Evolutionary conservation across 2,888 invertebrate species (phyloP), one percentile per base, ranked within the genome.

Genomic region (Myathropa florea): DNA sequence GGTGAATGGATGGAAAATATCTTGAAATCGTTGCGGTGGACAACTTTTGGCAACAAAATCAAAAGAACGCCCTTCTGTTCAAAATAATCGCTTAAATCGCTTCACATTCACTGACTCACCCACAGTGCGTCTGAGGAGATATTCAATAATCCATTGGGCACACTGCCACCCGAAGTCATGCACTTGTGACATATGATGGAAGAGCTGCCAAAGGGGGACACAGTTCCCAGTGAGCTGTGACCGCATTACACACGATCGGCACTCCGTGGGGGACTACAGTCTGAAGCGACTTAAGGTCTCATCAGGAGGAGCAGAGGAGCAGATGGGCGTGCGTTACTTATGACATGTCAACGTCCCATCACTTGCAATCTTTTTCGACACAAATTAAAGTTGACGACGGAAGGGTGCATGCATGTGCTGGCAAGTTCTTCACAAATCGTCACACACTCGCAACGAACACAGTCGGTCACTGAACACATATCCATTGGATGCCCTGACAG

Each of bases 401-500:
- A 14, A 14, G 14, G n/a, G 18, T 6, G 1, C 18, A 2, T 46
- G 7, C 7, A 46, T 39, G n/a, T 39, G 39, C 2, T 33, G 33
- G 33, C 33, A 33, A 33, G 9, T 33, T 0, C 1, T 14, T 14
- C 36, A 39, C 14, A 33, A 1, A 9, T 33, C 33, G 9, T 14
- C 55, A 21, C 9, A 9, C 21, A 6, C 14, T n/a, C 2, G 57
- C 57, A 23, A 24, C 12, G 24, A 12, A 24, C 21, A 57, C 23
- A 24, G 12, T 18, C 18, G 53, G 53, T 53, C 57, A 24, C 57
- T 24, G 53, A 18, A 18, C 53, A 53, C 33, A 12, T 24, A 61
- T 30, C n/a, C 59, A 36, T 23, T 23, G 33, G 59, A 77, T 57
- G 61, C 61, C 18, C 59, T 24, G 70, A 64, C 64, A 64, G 59